These are phyloP conservation scores for Lepidurus packardi DNA, from an alignment of 1,140 invertebrate genomes.

Conservation along the genomic window DNA sequence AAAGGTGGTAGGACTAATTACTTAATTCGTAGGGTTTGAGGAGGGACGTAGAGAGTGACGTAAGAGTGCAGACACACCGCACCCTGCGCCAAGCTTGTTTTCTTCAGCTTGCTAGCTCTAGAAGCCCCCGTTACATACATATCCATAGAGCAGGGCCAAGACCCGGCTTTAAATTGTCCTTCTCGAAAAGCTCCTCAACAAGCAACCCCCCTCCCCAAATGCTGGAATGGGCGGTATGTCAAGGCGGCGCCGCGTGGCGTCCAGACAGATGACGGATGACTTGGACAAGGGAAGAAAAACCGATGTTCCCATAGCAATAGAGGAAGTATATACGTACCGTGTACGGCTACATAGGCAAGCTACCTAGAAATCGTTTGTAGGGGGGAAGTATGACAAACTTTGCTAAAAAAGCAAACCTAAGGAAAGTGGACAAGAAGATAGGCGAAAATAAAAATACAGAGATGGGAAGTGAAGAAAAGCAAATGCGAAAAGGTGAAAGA, in stretches of 20 bases:
- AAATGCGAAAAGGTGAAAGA: not conserved
- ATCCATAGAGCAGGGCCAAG: not conserved
- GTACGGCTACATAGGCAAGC: not conserved
- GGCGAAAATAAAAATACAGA: not conserved
- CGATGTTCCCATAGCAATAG: not conserved
- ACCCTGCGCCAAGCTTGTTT: conserved; percentile 3
- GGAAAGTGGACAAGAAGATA: not conserved
- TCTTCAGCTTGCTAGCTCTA: not conserved
- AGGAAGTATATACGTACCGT: not conserved
- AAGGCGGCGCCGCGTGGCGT: conserved; percentile 16
- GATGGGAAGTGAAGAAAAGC: not conserved
- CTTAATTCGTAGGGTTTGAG: not conserved
- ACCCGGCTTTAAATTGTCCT: not conserved
- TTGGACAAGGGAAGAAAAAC: not conserved
- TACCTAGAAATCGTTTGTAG: not conserved
- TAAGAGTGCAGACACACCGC: not conserved
- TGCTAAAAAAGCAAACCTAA: not conserved
- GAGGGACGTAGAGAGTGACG: conserved; percentile 23
- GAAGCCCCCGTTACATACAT: not conserved
- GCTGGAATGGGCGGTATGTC: conserved; percentile 9
- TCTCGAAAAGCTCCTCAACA: not conserved
- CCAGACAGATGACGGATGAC: conserved; percentile 20
- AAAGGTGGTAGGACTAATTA: conserved; percentile 19
- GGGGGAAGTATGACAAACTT: not conserved
- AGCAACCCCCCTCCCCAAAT: not conserved